Percentiles rank a stretch among this genome's conserved stretches.
phyloP scores from a whole-genome alignment of 2,113 vertebrate species.

The Calyptommatus sinebrachiatus region DNA sequence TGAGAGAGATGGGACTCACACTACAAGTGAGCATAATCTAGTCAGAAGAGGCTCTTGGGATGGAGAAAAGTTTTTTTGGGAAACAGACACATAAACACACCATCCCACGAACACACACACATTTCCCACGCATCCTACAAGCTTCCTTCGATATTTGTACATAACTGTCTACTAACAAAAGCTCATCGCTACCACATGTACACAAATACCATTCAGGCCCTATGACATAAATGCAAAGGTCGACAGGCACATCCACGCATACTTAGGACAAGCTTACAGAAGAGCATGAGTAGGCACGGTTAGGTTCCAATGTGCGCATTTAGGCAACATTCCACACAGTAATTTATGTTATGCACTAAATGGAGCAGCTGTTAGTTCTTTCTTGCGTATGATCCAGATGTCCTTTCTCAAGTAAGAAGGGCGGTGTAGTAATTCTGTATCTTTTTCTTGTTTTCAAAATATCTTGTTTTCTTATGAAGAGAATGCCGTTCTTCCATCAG shows the following conservation, averaged over 20 bases:
- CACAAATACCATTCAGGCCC: slow-evolving; percentile 9
- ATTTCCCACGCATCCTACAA: background rate
- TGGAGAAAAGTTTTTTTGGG: background rate
- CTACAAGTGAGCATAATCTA: background rate
- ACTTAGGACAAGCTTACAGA: background rate
- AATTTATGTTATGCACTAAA: background rate
- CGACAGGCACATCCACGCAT: background rate
- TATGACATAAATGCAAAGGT: slow-evolving; percentile 2
- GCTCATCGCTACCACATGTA: background rate
- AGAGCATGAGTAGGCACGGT: background rate
- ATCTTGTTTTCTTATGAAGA: background rate
- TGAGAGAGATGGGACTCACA: background rate
- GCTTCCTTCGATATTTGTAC: background rate
- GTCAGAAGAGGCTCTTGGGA: background rate
- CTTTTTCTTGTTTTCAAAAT: background rate
- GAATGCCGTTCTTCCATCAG: background rate
- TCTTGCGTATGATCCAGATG: slow-evolving; percentile 1
- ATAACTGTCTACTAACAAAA: background rate
- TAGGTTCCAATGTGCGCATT: background rate
- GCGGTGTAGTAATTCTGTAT: background rate
- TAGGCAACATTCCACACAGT: background rate
- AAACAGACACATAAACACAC: background rate
- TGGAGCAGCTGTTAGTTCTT: background rate
- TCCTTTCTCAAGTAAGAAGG: background rate
- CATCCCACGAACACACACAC: background rate